These are phyloP conservation scores for Trissoscelio sp. DNA, from an alignment of 2,888 invertebrate genomes.

Conservation along the genomic window DNA sequence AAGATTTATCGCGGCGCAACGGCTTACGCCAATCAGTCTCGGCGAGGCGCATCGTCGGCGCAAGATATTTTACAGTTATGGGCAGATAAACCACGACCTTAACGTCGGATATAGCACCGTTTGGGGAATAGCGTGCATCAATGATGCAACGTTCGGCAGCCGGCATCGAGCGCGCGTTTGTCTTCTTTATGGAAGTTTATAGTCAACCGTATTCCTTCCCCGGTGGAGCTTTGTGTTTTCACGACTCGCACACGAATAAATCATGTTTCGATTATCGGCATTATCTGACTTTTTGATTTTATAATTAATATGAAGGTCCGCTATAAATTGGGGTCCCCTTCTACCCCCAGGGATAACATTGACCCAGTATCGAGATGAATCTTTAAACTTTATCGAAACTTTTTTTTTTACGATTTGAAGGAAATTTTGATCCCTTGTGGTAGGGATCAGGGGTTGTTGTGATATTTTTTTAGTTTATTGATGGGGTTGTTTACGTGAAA, in stretches of 20 bases:
- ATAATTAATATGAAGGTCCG: conserved; percentile 40
- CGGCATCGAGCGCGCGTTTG: conserved; percentile 80
- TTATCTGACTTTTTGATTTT: conserved; percentile 56
- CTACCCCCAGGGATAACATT: conserved; percentile 49
- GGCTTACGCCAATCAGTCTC: conserved; percentile 77
- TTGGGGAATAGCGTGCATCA: conserved; percentile 82
- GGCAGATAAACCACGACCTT: conserved; percentile 81
- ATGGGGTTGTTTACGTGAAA: no score
- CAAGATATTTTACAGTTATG: conserved; percentile 81
- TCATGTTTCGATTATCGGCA: conserved; percentile 60
- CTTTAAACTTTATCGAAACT: conserved; percentile 49
- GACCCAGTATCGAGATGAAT: conserved; percentile 54
- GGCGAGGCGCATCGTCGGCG: conserved; percentile 72
- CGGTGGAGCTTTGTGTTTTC: conserved; percentile 52
- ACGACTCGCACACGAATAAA: conserved; percentile 49
- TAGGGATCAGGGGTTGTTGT: no score
- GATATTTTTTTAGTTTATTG: no score
- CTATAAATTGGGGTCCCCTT: conserved; percentile 49
- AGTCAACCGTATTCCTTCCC: conserved; percentile 77
- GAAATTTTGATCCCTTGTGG: no score
- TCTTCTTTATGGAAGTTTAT: conserved; percentile 82
- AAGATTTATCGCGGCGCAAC: conserved; percentile 76
- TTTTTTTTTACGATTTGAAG: conserved; percentile 29
- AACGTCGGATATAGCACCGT: conserved; percentile 78
- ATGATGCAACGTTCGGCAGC: conserved; percentile 80